Percentiles rank a stretch among this genome's conserved stretches.
Evolutionary conservation across 1,140 invertebrate species (phyloP).

Genomic region (Diorhabda carinulata): DNA sequence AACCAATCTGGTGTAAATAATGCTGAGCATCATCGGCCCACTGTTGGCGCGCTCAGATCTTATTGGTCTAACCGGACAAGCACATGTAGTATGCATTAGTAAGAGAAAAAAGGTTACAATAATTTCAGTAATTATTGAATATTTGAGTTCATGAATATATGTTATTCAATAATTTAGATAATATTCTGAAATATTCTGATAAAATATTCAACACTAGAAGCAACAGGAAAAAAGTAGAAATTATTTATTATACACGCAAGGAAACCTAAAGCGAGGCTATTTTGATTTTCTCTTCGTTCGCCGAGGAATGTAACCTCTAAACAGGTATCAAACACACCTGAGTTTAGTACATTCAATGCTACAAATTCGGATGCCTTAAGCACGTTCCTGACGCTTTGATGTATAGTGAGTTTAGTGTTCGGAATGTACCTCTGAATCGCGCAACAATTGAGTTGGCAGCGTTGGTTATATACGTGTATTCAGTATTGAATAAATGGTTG

Average conservation of each 20-base stretch:
- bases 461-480: constrained; percentile 12
- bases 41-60: constrained; percentile 23
- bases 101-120: background rate
- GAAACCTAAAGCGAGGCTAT: constrained; percentile 35
- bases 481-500: constrained; percentile 26
- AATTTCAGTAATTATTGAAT: background rate
- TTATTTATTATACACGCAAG: constrained; percentile 12
- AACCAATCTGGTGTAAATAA: background rate
- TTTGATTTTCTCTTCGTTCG: constrained; percentile 41
- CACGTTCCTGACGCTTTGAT: constrained; percentile 18
- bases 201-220: background rate
- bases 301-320: constrained; percentile 45
- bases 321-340: constrained; percentile 46
- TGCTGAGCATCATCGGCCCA: background rate
- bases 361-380: constrained; percentile 17
- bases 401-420: constrained; percentile 26
- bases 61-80: constrained; percentile 16
- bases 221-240: no score
- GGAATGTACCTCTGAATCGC: constrained; percentile 35
- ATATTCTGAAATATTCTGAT: background rate
- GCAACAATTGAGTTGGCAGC: constrained; percentile 26
- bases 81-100: background rate
- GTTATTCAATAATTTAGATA: background rate
- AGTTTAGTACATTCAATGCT: constrained; percentile 40
- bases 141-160: background rate